These are phyloP conservation scores for Coenonympha glycerion DNA, from an alignment of 2,888 invertebrate genomes.

Conservation along the genomic window DNA sequence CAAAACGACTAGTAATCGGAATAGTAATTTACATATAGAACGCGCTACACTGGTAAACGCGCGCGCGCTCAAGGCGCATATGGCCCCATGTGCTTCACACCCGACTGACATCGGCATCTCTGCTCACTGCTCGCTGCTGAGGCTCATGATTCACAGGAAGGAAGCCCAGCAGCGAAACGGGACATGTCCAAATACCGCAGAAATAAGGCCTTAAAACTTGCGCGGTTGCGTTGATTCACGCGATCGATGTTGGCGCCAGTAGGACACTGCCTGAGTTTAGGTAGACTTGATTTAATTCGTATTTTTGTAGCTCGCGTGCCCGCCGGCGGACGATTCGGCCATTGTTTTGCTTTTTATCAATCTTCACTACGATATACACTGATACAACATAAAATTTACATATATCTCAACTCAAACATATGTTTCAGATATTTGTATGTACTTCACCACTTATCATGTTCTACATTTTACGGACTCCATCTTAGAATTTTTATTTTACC, in stretches of 20 bases:
- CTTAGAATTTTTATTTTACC: not conserved
- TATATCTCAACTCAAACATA: not conserved
- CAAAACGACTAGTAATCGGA: conserved; percentile 24
- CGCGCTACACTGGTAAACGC: conserved; percentile 35
- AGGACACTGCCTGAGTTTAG: conserved; percentile 54
- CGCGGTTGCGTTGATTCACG: conserved; percentile 50
- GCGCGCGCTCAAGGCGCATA: conserved; percentile 36
- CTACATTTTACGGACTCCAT: conserved; percentile 1
- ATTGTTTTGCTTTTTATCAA: conserved; percentile 28
- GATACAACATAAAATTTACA: too few relatives aligned
- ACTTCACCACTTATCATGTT: conserved; percentile 4
- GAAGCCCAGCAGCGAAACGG: conserved; percentile 59
- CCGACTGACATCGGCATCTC: conserved; percentile 53
- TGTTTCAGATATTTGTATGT: not conserved
- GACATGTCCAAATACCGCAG: conserved; percentile 54
- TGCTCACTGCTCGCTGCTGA: too few relatives aligned
- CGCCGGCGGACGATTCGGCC: conserved; percentile 5
- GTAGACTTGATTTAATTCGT: conserved; percentile 37
- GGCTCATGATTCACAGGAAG: conserved; percentile 68
- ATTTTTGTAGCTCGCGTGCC: conserved; percentile 29
- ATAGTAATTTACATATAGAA: conserved; percentile 7
- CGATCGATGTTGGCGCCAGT: conserved; percentile 64
- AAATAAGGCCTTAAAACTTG: conserved; percentile 41
- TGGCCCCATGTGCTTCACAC: conserved; percentile 43
- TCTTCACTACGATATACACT: conserved; percentile 14